Percentiles rank a stretch among this genome's conserved stretches.
Conservation (phyloP, 1,140 invertebrate species). For the Popillia japonica region DNA sequence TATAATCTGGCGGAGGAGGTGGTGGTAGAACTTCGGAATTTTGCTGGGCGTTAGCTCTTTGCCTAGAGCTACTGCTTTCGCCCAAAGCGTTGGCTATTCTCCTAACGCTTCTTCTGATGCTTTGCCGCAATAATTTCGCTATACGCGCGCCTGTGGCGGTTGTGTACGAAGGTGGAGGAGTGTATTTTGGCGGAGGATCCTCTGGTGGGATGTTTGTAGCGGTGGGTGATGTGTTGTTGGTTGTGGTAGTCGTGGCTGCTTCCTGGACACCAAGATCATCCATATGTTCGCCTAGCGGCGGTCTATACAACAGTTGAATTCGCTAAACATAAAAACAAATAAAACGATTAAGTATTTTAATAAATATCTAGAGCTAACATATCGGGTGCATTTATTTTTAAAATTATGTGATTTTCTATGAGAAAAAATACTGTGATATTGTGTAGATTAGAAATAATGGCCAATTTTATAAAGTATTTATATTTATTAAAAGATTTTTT, state of each 20-base stretch:
- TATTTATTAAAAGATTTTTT: too few relatives aligned
- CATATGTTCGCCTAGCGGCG: conserved; percentile 66
- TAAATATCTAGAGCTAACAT: too few relatives aligned
- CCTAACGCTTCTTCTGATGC: conserved; percentile 80
- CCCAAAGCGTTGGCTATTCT: conserved; percentile 67
- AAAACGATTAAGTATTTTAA: too few relatives aligned
- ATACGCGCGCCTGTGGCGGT: conserved; percentile 86
- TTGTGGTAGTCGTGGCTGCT: conserved; percentile 53
- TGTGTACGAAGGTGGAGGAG: conserved; percentile 89
- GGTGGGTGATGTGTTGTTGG: conserved; percentile 49
- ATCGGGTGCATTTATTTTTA: too few relatives aligned
- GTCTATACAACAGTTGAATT: conserved; percentile 77
- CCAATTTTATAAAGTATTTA: too few relatives aligned
- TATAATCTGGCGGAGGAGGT: too few relatives aligned
- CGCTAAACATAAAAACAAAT: conserved; percentile 65
- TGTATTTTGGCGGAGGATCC: conserved; percentile 92
- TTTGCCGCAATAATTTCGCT: conserved; percentile 80
- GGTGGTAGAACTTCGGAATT: conserved; percentile 38
- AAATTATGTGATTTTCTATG: too few relatives aligned
- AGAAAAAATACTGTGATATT: too few relatives aligned
- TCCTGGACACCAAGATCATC: conserved; percentile 54
- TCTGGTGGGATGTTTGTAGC: conserved; percentile 61
- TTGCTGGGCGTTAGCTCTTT: conserved; percentile 49
- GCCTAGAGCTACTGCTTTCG: conserved; percentile 55
- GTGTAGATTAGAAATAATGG: too few relatives aligned